phyloP scores from a whole-genome alignment of 1,140 invertebrate genomes.

The Eueides isabella region DNA sequence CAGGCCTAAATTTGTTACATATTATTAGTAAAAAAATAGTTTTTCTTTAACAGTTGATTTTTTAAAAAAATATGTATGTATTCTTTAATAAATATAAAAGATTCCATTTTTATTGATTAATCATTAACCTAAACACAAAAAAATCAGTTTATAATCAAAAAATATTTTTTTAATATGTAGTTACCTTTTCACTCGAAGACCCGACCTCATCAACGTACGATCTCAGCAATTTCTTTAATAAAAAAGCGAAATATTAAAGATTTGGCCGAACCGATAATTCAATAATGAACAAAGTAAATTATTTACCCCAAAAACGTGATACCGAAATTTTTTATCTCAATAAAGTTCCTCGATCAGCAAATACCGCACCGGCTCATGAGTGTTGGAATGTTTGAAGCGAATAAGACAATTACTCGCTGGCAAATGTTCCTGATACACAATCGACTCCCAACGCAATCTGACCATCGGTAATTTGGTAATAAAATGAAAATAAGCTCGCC shows the following conservation, averaged over 20 bases:
- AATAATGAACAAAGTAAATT: conserved; percentile 15
- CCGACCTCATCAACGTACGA: neutral
- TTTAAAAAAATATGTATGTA: too few relatives aligned
- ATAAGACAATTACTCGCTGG: conserved; percentile 77
- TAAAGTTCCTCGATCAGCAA: conserved; percentile 17
- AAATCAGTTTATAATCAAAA: neutral
- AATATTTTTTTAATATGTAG: neutral
- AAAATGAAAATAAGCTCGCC: conserved; percentile 80
- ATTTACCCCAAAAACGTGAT: conserved; percentile 27
- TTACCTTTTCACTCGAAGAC: neutral
- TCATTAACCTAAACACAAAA: too few relatives aligned
- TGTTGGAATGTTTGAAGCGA: conserved; percentile 64
- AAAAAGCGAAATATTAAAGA: neutral
- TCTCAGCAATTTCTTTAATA: neutral
- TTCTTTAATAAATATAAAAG: too few relatives aligned
- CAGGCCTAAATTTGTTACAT: too few relatives aligned
- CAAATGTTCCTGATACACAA: conserved; percentile 76
- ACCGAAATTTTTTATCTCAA: conserved; percentile 22
- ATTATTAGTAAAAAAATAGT: too few relatives aligned
- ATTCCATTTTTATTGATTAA: too few relatives aligned
- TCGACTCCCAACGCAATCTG: conserved; percentile 67
- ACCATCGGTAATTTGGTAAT: conserved; percentile 82
- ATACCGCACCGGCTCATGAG: conserved; percentile 42
- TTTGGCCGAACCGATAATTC: neutral
- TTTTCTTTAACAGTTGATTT: too few relatives aligned